Percentiles rank a stretch among this genome's conserved stretches.
Evolutionary conservation across 2,113 vertebrate species (phyloP).

Genomic region (Tragelaphus scriptus): DNA sequence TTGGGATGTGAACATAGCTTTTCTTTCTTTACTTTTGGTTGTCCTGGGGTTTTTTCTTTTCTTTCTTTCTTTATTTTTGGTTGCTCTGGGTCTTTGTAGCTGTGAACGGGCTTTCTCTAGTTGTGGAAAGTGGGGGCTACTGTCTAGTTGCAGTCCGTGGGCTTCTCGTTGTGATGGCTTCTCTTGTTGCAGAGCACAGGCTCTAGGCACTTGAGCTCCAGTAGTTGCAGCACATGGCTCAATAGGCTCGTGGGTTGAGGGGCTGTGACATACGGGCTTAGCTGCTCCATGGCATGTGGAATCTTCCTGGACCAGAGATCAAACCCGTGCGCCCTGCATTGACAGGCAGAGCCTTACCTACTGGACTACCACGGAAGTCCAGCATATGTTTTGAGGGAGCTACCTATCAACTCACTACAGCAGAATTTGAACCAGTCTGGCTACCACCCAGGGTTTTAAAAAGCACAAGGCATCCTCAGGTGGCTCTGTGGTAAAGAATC

Average conservation of each 20-base stretch:
- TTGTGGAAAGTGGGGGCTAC: rapidly evolving
- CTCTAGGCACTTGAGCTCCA: background rate
- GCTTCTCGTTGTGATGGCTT: background rate
- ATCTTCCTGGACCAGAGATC: background rate
- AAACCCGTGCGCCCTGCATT: background rate
- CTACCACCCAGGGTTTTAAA: background rate
- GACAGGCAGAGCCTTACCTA: background rate
- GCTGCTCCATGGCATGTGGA: background rate
- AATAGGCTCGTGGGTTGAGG: background rate
- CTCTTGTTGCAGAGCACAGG: rapidly evolving
- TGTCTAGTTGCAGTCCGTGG: rapidly evolving
- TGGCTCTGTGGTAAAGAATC: background rate
- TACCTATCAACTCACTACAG: background rate
- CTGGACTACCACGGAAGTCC: background rate
- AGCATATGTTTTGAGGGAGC: background rate
- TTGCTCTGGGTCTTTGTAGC: background rate
- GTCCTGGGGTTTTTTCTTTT: background rate
- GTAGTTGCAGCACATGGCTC: background rate
- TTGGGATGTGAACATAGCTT: background rate
- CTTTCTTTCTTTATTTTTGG: background rate
- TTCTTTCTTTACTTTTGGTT: background rate
- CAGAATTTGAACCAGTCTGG: background rate
- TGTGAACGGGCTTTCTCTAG: background rate
- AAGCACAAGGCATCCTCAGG: background rate
- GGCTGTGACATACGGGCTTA: background rate